Base-by-base conservation (phyloP, 2,888 invertebrate genomes). In the Leucoma salicis region DNA sequence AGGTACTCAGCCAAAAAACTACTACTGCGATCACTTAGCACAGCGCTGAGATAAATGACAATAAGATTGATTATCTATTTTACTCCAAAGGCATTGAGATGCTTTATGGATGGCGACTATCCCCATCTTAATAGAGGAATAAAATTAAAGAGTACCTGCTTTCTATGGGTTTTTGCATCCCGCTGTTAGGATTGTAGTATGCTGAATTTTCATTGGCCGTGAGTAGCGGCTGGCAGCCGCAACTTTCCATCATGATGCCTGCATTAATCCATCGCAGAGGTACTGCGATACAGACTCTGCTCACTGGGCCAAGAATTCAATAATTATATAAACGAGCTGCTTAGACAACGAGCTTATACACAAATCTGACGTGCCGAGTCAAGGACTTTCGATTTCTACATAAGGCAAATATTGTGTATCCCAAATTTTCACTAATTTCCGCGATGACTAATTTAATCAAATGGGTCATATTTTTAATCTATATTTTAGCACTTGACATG, bases 231-330 rank as follows among this genome's bases (percentile, higher is more conserved):
- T 78, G 71, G 42, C 78, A 82, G 16, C 69, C 74, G 35, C 86
- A 84, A 10, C 69, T 66, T 1, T 50, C 51, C 24, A 60, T 44
- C 82, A 88, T 82, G 2, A 32, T 25, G 6, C 56, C 61, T 0
- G 58, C 31, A 36, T 77, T 73, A 1, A 75, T 34, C 85, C 82
- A 86, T n/a, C 70, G 65, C 25, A 88, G 55, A 0, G 87, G 86
- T 10, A 78, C 80, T 0, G 78, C 83, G 2, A 82, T 14, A 3
- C 68, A 61, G 0, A 79, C 54, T 7, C 46, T 70, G 18, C 64
- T 63, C 40, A 78, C 87, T 86, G 47, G 40, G 54, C 36, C 43
- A 28, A 29, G n/a, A n/a, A n/a, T n/a, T n/a, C n/a, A n/a, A n/a
- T n/a, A n/a, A n/a, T n/a, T n/a, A n/a, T n/a, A n/a, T n/a, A n/a